Evolutionary conservation across 1,140 invertebrate genomes (phyloP).

Genomic region (Rhagoletis pomonella): DNA sequence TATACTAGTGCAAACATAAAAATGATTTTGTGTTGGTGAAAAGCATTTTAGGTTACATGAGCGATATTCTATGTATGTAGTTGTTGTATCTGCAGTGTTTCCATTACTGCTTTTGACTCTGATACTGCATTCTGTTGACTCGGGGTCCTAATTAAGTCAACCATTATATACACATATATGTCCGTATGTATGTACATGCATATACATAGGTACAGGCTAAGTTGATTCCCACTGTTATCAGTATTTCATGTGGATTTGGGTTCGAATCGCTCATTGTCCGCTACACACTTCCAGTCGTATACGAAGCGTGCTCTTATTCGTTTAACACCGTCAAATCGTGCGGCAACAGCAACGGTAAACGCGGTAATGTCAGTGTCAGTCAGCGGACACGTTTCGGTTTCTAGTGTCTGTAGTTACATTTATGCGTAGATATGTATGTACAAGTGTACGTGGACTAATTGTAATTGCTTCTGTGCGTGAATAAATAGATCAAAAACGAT

Average conservation of each 20-base stretch:
- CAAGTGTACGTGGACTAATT: neutral
- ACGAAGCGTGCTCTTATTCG: conserved; percentile 26
- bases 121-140: neutral
- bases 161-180: neutral
- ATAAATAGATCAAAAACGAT: conserved; percentile 27
- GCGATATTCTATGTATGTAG: neutral
- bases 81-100: neutral
- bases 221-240: conserved; percentile 47
- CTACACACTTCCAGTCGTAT: conserved; percentile 6
- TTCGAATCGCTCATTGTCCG: conserved; percentile 11
- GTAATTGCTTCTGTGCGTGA: conserved; percentile 26
- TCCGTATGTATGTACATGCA: neutral
- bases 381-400: neutral
- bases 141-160: conserved; percentile 3
- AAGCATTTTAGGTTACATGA: conserved; percentile 22
- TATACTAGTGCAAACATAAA: too few relatives aligned
- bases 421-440: neutral
- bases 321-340: neutral
- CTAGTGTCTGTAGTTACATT: neutral
- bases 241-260: conserved; percentile 17
- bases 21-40: neutral
- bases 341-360: neutral
- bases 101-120: neutral
- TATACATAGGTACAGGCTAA: neutral
- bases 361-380: neutral